Conservation (phyloP, 1,140 invertebrate species). For the Drosophila ambigua region DNA sequence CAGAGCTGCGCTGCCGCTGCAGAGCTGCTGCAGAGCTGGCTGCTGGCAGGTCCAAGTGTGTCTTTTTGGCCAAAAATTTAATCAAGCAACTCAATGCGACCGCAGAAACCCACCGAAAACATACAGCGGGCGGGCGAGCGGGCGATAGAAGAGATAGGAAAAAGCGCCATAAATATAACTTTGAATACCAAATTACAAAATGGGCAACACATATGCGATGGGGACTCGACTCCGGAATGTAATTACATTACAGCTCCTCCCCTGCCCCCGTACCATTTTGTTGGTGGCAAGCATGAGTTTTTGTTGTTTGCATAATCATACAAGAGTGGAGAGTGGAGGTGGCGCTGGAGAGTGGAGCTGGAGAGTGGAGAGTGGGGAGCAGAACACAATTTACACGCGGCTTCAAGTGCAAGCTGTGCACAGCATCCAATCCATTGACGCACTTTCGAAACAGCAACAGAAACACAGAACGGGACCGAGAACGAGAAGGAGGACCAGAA, state of each 20-base stretch:
- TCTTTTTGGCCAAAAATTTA: conserved; percentile 49
- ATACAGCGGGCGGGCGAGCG: conserved; percentile 1
- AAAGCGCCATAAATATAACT: conserved; percentile 38
- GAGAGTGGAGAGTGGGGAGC: no score
- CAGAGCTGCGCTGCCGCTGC: neutral
- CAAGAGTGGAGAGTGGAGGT: conserved; percentile 33
- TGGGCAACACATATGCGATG: neutral
- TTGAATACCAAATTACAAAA: conserved; percentile 53
- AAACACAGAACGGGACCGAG: conserved; percentile 4
- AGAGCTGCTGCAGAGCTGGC: neutral
- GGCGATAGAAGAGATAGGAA: conserved; percentile 4
- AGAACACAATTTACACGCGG: conserved; percentile 27
- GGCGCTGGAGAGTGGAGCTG: conserved; percentile 23
- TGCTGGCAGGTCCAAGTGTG: conserved; percentile 20
- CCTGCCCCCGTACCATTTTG: neutral
- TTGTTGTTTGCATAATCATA: conserved; percentile 64
- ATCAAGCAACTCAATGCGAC: conserved; percentile 51
- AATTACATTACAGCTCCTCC: conserved; percentile 24
- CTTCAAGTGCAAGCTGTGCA: conserved; percentile 53
- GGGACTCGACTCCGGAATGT: neutral
- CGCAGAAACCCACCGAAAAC: conserved; percentile 31
- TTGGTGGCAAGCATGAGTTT: no score
- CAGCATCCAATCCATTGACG: conserved; percentile 57
- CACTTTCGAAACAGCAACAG: conserved; percentile 45
- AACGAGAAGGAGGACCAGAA: neutral